These are phyloP conservation scores for human (Homo sapiens) DNA, from an alignment of 2,113 vertebrate genomes.

Conservation along the genomic window GRCh38 chr6:71991001-71991500, in stretches of 20 bases:
- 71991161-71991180: constrained; percentile 41
- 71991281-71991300: constrained; percentile 29
- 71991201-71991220: constrained; percentile 51
- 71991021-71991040: background rate
- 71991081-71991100: constrained; percentile 1
- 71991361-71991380: background rate
- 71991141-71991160: constrained; percentile 10
- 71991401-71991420: background rate
- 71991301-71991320: constrained; percentile 4
- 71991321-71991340: constrained; percentile 11
- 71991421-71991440: background rate
- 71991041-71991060: constrained; percentile 19
- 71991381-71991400: background rate
- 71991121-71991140: background rate
- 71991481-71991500: background rate
- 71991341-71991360: background rate
- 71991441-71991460: background rate
- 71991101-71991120: background rate
- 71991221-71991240: constrained; percentile 48
- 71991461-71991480: background rate
- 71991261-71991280: background rate
- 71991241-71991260: constrained; percentile 55
- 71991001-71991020: constrained; percentile 1
- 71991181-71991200: constrained; percentile 64
- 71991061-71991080: background rate